Evolutionary conservation across 2,113 vertebrate genomes (phyloP), one percentile per base, ranked within the genome.

Genomic region (Pongo abelii): DNA sequence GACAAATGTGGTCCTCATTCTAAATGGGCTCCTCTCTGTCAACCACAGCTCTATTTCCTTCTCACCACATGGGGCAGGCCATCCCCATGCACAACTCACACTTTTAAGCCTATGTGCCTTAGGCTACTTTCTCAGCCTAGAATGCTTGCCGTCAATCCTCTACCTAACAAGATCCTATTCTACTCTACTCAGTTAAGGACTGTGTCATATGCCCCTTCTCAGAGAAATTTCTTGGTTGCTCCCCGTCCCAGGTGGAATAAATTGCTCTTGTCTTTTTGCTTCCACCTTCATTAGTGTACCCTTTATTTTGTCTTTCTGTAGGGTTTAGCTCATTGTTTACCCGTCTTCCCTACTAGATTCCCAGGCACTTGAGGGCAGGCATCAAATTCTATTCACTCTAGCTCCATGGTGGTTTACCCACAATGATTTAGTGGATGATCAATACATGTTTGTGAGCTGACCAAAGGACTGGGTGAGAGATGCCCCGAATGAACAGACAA

Each of bases 231-330:
- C 50, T 52, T 52, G 50, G 14, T 13, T 50, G 50, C 50, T 50
- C 50, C 50, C 16, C 50, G 50, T 50, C 50, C 50, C 50, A 43
- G 30, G 46, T 77, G 30, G n/a, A 92, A 64, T 80, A 84, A 35
- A 92, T 90, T 84, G 46, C 11, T 86, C 67, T 85, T 93, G 23
- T 75, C 32, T 94, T 78, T 84, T 77, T 91, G 23, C n/a, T 95
- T 94, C 69, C 35, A 88, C 18, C 23, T 74, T 84, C 40, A 74
- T 91, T 91, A 67, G 14, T 8, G 12, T 6, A 81, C 12, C 50
- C 8, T 87, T 96, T 93, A 50, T 92, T 97, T 96, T 83, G 38
- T 69, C 25, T 93, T 84, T 50, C 25, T 84, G 23, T 84, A 83
- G 40, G 77, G 57, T 48, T 91, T 70, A 78, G 40, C 38, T 88